phyloP scores from a whole-genome alignment of 1,140 invertebrate species.

The Phymorhynchus buccinoides region DNA sequence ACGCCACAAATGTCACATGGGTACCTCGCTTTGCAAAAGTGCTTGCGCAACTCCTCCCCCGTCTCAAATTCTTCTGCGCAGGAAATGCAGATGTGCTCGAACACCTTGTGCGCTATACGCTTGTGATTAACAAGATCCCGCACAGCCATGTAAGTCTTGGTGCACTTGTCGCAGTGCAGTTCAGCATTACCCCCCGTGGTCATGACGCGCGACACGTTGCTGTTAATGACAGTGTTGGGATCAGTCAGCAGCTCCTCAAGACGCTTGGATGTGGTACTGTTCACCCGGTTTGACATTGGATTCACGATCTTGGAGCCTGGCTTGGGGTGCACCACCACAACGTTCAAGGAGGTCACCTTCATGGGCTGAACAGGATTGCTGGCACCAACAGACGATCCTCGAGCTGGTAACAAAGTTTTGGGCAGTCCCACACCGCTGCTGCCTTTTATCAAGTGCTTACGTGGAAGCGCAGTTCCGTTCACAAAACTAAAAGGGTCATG shows the following conservation, averaged over 20 bases:
- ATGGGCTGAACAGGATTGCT: neutral
- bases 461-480: neutral
- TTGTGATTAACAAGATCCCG: conserved; percentile 7
- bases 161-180: neutral
- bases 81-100: neutral
- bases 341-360: neutral
- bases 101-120: neutral
- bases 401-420: too few relatives aligned
- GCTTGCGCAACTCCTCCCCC: neutral
- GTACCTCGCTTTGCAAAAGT: neutral
- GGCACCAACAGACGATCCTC: neutral
- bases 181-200: neutral
- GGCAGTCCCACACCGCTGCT: neutral
- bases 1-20: neutral
- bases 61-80: neutral
- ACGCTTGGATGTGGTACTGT: neutral
- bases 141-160: neutral
- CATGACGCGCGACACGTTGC: neutral
- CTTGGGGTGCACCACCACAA: conserved; percentile 15
- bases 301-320: conserved; percentile 7
- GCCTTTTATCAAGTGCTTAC: neutral
- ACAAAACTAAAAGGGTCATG: too few relatives aligned
- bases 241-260: neutral
- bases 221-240: conserved; percentile 3
- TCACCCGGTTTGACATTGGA: neutral